A percentile compares a stretch with the other conserved stretches of the same genome.
phyloP scores from a whole-genome alignment of 1,140 invertebrate species.

The Meloidogyne floridensis region DNA sequence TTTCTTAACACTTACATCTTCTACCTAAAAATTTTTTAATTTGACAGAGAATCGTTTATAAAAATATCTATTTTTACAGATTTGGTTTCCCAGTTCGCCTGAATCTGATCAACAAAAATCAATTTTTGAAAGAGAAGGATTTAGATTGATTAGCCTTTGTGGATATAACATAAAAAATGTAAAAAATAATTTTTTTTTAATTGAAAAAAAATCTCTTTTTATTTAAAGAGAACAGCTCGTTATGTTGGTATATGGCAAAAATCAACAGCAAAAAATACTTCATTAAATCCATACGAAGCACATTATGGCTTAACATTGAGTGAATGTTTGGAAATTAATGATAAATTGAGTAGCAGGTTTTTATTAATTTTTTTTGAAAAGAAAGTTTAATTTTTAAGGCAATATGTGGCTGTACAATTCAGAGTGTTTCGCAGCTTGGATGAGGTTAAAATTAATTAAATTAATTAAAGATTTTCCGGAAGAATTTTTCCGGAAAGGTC shows the following conservation, averaged over 20 bases:
- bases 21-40: slow-evolving; percentile 4
- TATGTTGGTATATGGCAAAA: slow-evolving; percentile 65
- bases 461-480: too few species aligned
- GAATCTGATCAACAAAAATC: slow-evolving; percentile 56
- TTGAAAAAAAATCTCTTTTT: not conserved
- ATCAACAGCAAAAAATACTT: slow-evolving; percentile 37
- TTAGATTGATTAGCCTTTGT: slow-evolving; percentile 55
- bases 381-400: slow-evolving; percentile 42
- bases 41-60: slow-evolving; percentile 5
- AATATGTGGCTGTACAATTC: slow-evolving; percentile 60
- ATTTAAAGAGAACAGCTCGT: slow-evolving; percentile 43
- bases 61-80: slow-evolving; percentile 40
- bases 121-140: slow-evolving; percentile 60
- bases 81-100: slow-evolving; percentile 63
- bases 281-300: slow-evolving; percentile 40
- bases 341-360: slow-evolving; percentile 20
- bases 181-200: slow-evolving; percentile 10
- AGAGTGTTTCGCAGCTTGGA: slow-evolving; percentile 59
- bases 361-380: not conserved
- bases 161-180: slow-evolving; percentile 52
- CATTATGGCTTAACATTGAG: slow-evolving; percentile 60
- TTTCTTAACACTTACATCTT: too few species aligned
- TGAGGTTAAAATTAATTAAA: slow-evolving; percentile 42
- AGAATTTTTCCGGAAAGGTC: too few species aligned
- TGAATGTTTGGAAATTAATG: slow-evolving; percentile 60